Conservation (phyloP, 2,888 invertebrate genomes). For the Salticus scenicus region DNA sequence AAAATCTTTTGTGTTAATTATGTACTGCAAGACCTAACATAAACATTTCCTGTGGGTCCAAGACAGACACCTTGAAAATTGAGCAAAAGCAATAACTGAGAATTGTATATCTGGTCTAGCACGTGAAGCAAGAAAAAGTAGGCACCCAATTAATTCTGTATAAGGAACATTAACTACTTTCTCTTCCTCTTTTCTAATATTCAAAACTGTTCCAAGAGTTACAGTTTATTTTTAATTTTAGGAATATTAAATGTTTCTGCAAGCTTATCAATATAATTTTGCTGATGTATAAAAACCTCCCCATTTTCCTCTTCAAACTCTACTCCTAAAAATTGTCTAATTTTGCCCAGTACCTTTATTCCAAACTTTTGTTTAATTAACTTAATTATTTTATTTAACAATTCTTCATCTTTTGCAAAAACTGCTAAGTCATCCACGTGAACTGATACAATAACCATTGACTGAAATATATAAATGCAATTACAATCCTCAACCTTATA, state of each 20-base stretch:
- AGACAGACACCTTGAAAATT: not conserved
- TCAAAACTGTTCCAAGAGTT: not conserved
- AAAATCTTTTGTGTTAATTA: not conserved
- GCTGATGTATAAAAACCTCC: not conserved
- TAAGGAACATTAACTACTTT: not conserved
- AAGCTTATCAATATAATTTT: not conserved
- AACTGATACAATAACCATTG: too few species aligned
- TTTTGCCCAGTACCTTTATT: not conserved
- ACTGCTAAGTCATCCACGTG: not conserved
- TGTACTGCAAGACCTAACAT: not conserved
- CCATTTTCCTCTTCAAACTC: not conserved
- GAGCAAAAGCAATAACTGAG: not conserved
- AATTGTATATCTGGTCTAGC: slow-evolving; percentile 15
- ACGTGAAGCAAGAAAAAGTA: not conserved
- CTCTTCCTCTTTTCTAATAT: too few species aligned
- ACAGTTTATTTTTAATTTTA: not conserved
- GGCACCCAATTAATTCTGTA: not conserved
- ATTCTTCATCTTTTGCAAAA: too few species aligned
- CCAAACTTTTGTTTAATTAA: not conserved
- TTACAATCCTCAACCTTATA: too few species aligned
- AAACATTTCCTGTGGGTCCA: not conserved
- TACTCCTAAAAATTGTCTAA: not conserved
- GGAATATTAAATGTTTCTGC: too few species aligned
- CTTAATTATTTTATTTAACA: not conserved
- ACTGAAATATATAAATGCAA: too few species aligned